These are phyloP conservation scores for Pandion haliaetus DNA, from an alignment of 2,113 vertebrate genomes.

Conservation along the genomic window DNA sequence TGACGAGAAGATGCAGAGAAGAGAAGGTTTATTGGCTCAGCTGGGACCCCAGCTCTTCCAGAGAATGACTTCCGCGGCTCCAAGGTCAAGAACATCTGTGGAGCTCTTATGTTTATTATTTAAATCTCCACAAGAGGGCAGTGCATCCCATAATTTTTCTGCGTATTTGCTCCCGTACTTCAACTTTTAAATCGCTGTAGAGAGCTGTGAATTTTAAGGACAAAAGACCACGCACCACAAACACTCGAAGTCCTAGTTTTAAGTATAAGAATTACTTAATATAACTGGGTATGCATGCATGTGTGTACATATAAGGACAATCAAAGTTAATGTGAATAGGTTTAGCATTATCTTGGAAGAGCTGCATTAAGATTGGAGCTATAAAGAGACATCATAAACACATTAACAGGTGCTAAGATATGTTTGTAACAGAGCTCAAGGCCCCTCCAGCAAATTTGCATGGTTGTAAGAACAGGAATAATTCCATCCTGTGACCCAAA, in stretches of 20 bases:
- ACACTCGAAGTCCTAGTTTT: background rate
- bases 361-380: background rate
- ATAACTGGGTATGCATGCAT: background rate
- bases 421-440: background rate
- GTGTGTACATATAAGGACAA: background rate
- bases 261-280: background rate
- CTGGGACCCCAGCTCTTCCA: background rate
- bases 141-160: background rate
- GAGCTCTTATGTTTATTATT: background rate
- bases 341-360: background rate
- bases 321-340: background rate
- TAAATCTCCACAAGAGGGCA: constrained; percentile 31
- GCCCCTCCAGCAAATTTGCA: background rate
- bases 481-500: background rate
- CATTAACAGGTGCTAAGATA: background rate
- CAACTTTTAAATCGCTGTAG: background rate
- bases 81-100: background rate
- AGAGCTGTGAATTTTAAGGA: background rate
- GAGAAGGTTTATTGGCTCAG: background rate
- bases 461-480: background rate
- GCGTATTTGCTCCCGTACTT: fast-evolving
- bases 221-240: background rate
- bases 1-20: background rate
- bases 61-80: background rate
- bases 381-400: background rate